Percentiles rank a stretch among this genome's conserved stretches.
Conservation (phyloP, 2,113 vertebrate genomes). For the Argyrosomus japonicus region DNA sequence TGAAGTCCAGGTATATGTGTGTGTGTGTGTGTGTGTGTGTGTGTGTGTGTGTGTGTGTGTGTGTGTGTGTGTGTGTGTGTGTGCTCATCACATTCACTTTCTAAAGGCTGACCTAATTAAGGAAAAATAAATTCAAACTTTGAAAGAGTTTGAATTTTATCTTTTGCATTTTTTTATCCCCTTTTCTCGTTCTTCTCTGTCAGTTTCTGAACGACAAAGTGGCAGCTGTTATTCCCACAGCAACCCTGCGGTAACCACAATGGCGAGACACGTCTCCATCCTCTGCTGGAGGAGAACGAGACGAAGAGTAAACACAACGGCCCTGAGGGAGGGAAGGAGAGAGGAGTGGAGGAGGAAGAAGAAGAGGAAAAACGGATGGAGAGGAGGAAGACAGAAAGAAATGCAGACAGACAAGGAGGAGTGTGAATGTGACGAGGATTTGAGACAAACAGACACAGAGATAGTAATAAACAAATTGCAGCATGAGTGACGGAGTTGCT, state of each 20-base stretch:
- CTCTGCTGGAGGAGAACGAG: constrained; percentile 75
- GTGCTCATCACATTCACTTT: neutral
- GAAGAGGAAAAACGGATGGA: constrained; percentile 1
- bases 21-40: neutral
- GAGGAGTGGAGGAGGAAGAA: constrained; percentile 1
- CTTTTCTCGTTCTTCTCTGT: constrained; percentile 48
- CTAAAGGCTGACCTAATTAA: constrained; percentile 24
- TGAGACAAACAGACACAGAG: constrained; percentile 13
- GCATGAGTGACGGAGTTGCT: constrained; percentile 12
- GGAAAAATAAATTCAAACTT: constrained; percentile 21
- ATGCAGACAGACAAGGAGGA: neutral
- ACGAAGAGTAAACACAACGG: constrained; percentile 64
- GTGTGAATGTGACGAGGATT: constrained; percentile 25
- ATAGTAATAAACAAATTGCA: constrained; percentile 22
- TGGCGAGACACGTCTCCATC: constrained; percentile 63
- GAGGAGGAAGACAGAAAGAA: constrained; percentile 5
- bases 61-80: constrained; percentile 2
- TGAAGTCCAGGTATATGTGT: constrained; percentile 1
- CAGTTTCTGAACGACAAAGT: constrained; percentile 52
- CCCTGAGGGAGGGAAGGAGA: constrained; percentile 39
- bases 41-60: neutral
- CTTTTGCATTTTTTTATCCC: neutral
- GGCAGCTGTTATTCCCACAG: constrained; percentile 74
- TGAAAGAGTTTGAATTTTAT: neutral
- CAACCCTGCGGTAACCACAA: constrained; percentile 46